These are phyloP conservation scores for Mycetomoellerius zeteki DNA, from an alignment of 1,140 invertebrate genomes.

Conservation along the genomic window DNA sequence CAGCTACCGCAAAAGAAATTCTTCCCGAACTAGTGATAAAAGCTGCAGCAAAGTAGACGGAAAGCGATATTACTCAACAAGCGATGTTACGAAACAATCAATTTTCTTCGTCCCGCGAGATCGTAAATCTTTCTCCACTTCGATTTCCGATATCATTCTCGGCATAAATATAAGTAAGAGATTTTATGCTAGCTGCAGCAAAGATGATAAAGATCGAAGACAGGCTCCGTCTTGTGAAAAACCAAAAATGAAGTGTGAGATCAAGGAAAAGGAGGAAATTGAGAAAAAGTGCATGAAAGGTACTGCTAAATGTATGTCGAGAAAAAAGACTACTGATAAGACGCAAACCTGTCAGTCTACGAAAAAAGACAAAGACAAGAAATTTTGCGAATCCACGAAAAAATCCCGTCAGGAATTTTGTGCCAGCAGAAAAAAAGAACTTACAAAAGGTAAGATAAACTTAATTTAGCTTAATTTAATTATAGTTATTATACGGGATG, in stretches of 20 bases:
- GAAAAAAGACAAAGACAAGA: neutral
- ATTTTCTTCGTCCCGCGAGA: neutral
- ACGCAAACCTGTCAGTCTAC: neutral
- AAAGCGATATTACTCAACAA: slow-evolving; percentile 17
- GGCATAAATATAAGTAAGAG: neutral
- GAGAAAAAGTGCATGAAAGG: slow-evolving; percentile 13
- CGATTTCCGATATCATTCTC: slow-evolving; percentile 13
- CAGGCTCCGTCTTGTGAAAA: neutral
- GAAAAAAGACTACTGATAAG: neutral
- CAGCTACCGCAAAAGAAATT: neutral
- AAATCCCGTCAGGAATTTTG: slow-evolving; percentile 10
- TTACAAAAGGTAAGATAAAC: slow-evolving; percentile 29
- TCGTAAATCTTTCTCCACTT: neutral
- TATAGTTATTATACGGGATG: no score
- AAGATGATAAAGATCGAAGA: neutral
- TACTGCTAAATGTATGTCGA: neutral
- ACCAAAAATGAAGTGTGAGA: neutral
- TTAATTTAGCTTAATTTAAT: neutral
- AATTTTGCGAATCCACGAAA: neutral
- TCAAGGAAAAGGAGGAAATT: neutral
- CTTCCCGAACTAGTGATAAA: neutral
- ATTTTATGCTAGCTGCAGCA: slow-evolving; percentile 25
- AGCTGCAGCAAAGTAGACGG: neutral
- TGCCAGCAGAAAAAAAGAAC: neutral
- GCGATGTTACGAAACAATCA: slow-evolving; percentile 11